Conservation (phyloP, 1,140 invertebrate species). For the Elymnias hypermnestra region DNA sequence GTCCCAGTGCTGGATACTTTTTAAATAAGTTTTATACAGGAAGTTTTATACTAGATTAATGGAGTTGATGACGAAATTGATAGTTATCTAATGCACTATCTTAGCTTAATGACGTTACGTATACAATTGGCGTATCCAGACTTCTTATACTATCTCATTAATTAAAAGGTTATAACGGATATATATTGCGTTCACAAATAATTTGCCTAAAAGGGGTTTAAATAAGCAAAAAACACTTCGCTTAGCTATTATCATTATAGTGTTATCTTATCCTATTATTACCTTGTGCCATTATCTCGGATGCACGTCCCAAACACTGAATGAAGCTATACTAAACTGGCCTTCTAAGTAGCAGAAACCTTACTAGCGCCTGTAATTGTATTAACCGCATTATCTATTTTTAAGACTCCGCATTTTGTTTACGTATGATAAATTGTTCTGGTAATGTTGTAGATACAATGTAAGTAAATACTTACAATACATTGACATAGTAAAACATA, state of each 20-base stretch:
- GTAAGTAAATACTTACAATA: too few relatives aligned
- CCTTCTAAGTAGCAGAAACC: constrained; percentile 30
- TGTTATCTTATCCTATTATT: constrained; percentile 17
- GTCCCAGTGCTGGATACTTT: too few relatives aligned
- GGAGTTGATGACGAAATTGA: too few relatives aligned
- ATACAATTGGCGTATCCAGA: too few relatives aligned
- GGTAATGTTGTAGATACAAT: background rate
- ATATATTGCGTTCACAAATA: too few relatives aligned
- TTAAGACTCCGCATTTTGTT: constrained; percentile 20
- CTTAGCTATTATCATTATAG: constrained; percentile 7
- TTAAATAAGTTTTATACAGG: too few relatives aligned
- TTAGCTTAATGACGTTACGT: too few relatives aligned
- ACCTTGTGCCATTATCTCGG: constrained; percentile 22
- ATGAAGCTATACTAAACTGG: constrained; percentile 25
- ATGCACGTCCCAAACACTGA: constrained; percentile 12
- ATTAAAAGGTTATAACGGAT: too few relatives aligned
- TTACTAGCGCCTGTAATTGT: constrained; percentile 34
- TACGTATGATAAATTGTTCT: constrained; percentile 4
- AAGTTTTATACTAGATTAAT: too few relatives aligned
- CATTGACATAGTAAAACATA: too few relatives aligned
- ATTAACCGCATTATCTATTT: constrained; percentile 43
- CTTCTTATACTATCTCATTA: too few relatives aligned
- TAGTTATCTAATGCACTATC: too few relatives aligned
- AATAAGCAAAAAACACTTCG: background rate
- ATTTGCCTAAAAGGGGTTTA: background rate